phyloP scores from a whole-genome alignment of 2,113 vertebrate genomes.

The Leptosomus discolor region DNA sequence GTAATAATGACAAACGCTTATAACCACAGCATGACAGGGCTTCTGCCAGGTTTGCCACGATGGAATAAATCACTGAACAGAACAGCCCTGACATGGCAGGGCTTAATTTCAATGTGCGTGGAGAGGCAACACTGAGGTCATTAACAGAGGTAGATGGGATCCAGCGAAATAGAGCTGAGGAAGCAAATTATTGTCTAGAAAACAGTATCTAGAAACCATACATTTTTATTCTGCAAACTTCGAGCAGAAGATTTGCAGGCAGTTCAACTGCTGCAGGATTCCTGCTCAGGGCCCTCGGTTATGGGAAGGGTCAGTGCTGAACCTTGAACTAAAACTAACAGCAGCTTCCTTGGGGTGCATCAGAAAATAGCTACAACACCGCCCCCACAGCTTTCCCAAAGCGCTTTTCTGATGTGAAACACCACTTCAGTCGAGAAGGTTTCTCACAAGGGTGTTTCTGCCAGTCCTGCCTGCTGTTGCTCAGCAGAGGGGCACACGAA shows the following conservation, averaged over 20 bases:
- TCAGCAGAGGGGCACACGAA: background rate
- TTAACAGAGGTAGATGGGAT: background rate
- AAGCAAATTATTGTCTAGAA: background rate
- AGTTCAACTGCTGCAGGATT: background rate
- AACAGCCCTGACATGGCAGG: background rate
- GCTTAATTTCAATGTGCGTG: rapidly evolving
- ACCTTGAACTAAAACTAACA: rapidly evolving
- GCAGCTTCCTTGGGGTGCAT: background rate
- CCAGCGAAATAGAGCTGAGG: rapidly evolving
- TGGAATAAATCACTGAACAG: rapidly evolving
- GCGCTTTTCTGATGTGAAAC: background rate
- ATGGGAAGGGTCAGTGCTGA: background rate
- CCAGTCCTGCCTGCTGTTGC: background rate
- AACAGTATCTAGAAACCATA: background rate
- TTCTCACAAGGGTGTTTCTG: rapidly evolving
- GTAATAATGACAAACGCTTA: rapidly evolving
- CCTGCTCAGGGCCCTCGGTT: background rate
- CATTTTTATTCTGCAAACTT: background rate
- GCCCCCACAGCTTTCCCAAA: background rate
- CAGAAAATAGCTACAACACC: background rate
- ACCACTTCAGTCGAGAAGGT: rapidly evolving
- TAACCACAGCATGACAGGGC: rapidly evolving
- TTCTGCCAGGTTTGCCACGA: background rate
- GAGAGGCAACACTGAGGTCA: too few relatives aligned
- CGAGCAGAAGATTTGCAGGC: background rate